Evolutionary conservation across 2,797 vertebrate species (phyloP).

Genomic region (Fistularia commersonii): DNA sequence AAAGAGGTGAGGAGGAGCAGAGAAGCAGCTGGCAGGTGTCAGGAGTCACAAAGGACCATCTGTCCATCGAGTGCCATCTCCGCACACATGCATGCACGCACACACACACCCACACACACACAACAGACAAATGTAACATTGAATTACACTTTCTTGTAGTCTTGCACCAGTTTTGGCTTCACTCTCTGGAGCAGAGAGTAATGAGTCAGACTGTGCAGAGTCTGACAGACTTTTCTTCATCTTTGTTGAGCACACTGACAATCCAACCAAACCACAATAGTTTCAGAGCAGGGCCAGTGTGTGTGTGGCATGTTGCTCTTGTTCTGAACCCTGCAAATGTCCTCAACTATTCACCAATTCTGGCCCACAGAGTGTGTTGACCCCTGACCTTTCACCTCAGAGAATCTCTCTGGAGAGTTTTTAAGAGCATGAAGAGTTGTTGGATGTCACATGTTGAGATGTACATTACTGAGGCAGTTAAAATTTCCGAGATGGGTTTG

Average conservation of each 20-base stretch:
- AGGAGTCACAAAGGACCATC: constrained; percentile 97
- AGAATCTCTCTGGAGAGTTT: constrained; percentile 45
- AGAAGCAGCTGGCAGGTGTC: constrained; percentile 99
- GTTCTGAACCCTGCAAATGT: constrained; percentile 33
- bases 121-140: constrained; percentile 11
- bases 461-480: too few relatives aligned
- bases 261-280: too few relatives aligned
- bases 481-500: too few relatives aligned
- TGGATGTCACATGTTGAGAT: constrained; percentile 17
- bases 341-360: constrained; percentile 31
- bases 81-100: constrained; percentile 35
- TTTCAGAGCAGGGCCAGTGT: neutral
- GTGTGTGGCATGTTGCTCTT: constrained; percentile 17
- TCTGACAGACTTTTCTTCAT: too few relatives aligned
- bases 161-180: neutral
- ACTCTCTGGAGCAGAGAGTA: neutral
- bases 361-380: constrained; percentile 28
- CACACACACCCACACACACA: constrained; percentile 16
- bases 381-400: constrained; percentile 50
- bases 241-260: too few relatives aligned
- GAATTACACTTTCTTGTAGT: constrained; percentile 3
- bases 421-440: constrained; percentile 27
- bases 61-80: constrained; percentile 86
- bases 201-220: too few relatives aligned
- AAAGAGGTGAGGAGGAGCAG: constrained; percentile 73